Conservation (phyloP, 2,888 invertebrate species). For the Pyralis farinalis region DNA sequence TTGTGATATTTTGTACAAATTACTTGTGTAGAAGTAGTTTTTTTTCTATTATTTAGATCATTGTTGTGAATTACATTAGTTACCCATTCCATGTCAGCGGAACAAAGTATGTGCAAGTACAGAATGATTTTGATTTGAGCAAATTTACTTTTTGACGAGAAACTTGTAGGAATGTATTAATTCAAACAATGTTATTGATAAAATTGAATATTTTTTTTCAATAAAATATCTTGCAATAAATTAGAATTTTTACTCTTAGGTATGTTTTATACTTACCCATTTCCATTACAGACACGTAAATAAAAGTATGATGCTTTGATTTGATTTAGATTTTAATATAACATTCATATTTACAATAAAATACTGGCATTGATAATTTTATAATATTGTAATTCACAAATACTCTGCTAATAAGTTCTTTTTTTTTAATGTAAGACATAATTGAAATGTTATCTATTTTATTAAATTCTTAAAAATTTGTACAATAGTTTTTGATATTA, state of each 20-base stretch:
- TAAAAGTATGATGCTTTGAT: slow-evolving; percentile 39
- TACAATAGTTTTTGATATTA: slow-evolving; percentile 39
- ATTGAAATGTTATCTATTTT: slow-evolving; percentile 5
- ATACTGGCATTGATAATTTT: slow-evolving; percentile 74
- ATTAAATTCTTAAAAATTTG: slow-evolving; percentile 49
- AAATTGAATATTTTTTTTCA: slow-evolving; percentile 68
- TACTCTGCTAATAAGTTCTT: slow-evolving; percentile 9
- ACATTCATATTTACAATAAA: slow-evolving; percentile 76
- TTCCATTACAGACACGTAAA: slow-evolving; percentile 21
- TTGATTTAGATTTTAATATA: slow-evolving; percentile 70
- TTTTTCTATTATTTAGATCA: slow-evolving; percentile 32
- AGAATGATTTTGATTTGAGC: slow-evolving; percentile 54
- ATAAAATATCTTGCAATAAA: slow-evolving; percentile 61
- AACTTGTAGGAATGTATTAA: slow-evolving; percentile 53
- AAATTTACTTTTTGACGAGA: slow-evolving; percentile 56
- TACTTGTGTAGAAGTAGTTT: slow-evolving; percentile 54
- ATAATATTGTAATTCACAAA: slow-evolving; percentile 42
- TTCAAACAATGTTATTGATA: slow-evolving; percentile 60
- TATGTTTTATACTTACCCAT: slow-evolving; percentile 12
- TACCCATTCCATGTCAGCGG: slow-evolving; percentile 33
- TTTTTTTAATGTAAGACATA: slow-evolving; percentile 1
- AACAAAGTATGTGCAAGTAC: slow-evolving; percentile 68
- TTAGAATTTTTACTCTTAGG: slow-evolving; percentile 26
- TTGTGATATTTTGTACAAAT: slow-evolving; percentile 78
- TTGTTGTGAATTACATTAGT: slow-evolving; percentile 23